Conservation (phyloP, 1,140 invertebrate species). For the Oryctes rhinoceros region DNA sequence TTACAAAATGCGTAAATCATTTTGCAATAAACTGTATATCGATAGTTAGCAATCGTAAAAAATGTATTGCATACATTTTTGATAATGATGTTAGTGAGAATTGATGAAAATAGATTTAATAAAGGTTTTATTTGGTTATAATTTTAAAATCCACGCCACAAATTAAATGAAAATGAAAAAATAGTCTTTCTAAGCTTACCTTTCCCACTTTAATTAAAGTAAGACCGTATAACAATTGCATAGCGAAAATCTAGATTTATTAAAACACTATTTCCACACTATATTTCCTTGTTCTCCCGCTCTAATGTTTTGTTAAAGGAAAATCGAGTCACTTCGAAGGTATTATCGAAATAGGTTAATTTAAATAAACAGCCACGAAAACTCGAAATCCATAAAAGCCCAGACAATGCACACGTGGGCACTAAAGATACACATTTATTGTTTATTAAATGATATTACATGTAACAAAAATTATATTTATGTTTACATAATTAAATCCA, state of each 20-base stretch:
- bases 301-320: neutral
- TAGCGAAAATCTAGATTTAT: too few relatives aligned
- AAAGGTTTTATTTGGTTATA: too few relatives aligned
- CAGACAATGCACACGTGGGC: conserved; percentile 28
- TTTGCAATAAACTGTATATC: conserved; percentile 29
- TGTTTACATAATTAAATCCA: conserved; percentile 29
- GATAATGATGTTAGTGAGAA: neutral
- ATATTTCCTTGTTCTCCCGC: too few relatives aligned
- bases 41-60: neutral
- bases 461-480: conserved; percentile 25
- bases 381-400: neutral
- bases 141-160: too few relatives aligned
- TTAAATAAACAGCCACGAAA: conserved; percentile 9
- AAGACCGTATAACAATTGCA: neutral
- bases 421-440: conserved; percentile 27
- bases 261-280: too few relatives aligned
- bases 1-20: conserved; percentile 32
- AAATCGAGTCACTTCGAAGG: neutral
- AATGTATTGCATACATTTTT: conserved; percentile 1
- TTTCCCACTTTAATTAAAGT: neutral
- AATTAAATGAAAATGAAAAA: too few relatives aligned
- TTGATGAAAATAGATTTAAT: too few relatives aligned
- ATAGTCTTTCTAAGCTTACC: neutral
- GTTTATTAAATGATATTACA: conserved; percentile 24
- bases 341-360: neutral